These are phyloP conservation scores for Meles meles DNA, from an alignment of 2,113 vertebrate genomes.

Conservation along the genomic window DNA sequence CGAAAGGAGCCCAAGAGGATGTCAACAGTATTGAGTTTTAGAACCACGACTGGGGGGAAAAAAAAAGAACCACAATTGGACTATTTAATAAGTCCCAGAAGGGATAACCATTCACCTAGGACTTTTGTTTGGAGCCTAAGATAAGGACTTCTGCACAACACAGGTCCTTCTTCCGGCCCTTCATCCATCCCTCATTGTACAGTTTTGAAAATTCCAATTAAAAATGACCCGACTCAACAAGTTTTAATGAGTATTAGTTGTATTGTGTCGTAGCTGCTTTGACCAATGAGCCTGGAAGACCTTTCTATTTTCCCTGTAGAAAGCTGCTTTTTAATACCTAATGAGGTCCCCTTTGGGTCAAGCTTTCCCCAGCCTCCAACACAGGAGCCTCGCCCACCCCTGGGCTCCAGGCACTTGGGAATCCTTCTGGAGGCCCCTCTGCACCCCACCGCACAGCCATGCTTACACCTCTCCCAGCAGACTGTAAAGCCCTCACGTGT, in stretches of 20 bases:
- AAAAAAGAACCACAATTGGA: neutral
- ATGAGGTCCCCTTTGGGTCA: neutral
- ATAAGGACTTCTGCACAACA: neutral
- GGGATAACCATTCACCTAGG: too few relatives aligned
- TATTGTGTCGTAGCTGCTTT: neutral
- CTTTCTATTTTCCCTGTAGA: neutral
- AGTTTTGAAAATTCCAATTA: neutral
- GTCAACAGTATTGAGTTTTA: neutral
- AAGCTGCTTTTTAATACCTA: neutral
- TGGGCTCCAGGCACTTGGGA: neutral
- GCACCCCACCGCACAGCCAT: too few relatives aligned
- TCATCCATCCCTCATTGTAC: neutral
- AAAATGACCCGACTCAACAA: neutral
- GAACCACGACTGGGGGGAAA: neutral
- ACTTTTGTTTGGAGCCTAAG: neutral
- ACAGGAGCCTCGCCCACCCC: neutral
- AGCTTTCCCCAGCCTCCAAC: neutral
- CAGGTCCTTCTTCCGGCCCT: neutral
- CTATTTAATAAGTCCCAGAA: neutral
- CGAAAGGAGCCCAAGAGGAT: neutral
- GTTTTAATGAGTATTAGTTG: neutral
- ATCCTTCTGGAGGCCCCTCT: neutral
- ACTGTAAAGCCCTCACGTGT: neutral
- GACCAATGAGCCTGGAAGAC: neutral
- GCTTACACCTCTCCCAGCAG: too few relatives aligned